phyloP scores from a whole-genome alignment of 2,797 vertebrate genomes.

The Sebastes nivosus region DNA sequence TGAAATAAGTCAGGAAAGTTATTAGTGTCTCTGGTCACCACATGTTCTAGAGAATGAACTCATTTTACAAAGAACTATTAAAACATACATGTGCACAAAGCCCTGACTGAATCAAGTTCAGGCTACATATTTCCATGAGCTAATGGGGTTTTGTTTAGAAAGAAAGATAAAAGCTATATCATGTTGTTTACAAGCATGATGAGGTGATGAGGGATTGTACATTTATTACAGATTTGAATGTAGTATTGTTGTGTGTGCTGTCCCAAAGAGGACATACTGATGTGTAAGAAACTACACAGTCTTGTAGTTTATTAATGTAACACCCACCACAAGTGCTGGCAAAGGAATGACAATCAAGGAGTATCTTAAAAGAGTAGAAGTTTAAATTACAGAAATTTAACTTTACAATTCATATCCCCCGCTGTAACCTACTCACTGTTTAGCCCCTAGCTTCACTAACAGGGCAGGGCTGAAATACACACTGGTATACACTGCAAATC shows the following conservation, averaged over 20 bases:
- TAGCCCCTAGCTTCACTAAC: too few species aligned
- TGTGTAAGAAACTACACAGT: neutral
- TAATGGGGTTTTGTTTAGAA: neutral
- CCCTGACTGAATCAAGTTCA: neutral
- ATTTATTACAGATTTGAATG: neutral
- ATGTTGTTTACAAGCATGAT: neutral
- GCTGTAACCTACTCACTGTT: too few species aligned
- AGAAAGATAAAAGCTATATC: neutral
- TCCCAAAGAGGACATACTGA: neutral
- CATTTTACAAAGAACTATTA: neutral
- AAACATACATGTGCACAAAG: neutral
- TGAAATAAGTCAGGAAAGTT: neutral
- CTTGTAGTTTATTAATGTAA: neutral
- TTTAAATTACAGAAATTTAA: too few species aligned
- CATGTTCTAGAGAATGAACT: neutral
- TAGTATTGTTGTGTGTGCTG: neutral
- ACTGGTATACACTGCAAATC: too few species aligned
- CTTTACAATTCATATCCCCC: too few species aligned
- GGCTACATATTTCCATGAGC: neutral
- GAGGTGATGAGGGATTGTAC: neutral
- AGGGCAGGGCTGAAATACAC: too few species aligned
- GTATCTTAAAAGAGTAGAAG: too few species aligned
- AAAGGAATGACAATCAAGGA: too few species aligned
- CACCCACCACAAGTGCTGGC: too few species aligned
- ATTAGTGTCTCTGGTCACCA: slow-evolving; percentile 15